phyloP scores from a whole-genome alignment of 2,113 vertebrate species.

The Scolopax mira region DNA sequence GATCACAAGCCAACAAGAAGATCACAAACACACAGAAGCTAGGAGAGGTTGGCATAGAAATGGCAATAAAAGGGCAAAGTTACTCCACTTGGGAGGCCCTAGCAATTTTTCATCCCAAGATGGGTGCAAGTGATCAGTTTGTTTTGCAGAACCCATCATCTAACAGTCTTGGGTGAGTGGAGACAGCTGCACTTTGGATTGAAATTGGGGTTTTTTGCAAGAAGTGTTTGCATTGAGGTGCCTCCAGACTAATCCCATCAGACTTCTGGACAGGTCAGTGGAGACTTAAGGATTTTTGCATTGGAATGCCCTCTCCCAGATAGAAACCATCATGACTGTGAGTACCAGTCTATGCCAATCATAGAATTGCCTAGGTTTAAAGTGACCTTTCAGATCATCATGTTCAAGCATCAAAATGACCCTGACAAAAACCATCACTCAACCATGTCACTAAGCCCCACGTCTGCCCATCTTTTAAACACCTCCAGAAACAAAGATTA shows the following conservation, averaged over 20 bases:
- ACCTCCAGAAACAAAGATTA: no score
- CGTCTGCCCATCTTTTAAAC: no score
- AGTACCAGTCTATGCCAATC: no score
- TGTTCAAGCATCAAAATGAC: no score
- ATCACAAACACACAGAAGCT: no score
- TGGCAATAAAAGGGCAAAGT: not conserved
- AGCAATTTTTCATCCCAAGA: not conserved
- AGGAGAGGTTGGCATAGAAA: not conserved
- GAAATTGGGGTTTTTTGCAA: not conserved
- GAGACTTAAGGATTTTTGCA: not conserved
- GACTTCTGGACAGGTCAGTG: not conserved
- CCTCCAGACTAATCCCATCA: fast-evolving
- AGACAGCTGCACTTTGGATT: not conserved
- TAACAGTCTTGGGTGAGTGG: not conserved
- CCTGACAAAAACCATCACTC: no score
- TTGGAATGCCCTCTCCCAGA: not conserved
- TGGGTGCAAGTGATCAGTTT: not conserved
- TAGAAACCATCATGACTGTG: not conserved
- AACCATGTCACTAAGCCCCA: no score
- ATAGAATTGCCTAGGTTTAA: no score
- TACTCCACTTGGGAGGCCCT: not conserved
- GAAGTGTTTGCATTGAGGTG: fast-evolving
- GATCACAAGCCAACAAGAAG: not conserved
- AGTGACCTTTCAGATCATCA: no score
- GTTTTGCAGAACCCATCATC: not conserved